A percentile compares a stretch with the other conserved stretches of the same genome.
Conservation (phyloP, 2,888 invertebrate genomes). For the Pheosia gnoma region DNA sequence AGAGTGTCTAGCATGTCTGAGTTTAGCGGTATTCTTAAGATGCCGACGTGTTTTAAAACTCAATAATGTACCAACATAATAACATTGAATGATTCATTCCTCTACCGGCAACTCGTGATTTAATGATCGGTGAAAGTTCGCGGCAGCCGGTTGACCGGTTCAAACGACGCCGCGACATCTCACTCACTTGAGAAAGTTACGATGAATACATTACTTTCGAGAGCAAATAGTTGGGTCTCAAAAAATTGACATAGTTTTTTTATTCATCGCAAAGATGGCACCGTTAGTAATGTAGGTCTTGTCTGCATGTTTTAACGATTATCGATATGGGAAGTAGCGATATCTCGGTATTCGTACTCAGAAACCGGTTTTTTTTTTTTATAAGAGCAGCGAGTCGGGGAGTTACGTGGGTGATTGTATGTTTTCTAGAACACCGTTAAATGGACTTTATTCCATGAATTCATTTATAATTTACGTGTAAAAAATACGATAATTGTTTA, state of each 20-base stretch:
- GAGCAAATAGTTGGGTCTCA: background rate
- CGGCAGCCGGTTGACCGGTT: constrained; percentile 11
- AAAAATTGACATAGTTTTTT: constrained; percentile 5
- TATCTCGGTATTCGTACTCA: background rate
- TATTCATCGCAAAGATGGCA: background rate
- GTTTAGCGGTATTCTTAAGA: too few species aligned
- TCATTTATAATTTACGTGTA: background rate
- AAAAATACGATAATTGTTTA: too few species aligned
- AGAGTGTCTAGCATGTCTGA: background rate
- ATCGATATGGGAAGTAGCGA: background rate
- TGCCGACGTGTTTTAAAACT: background rate
- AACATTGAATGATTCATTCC: background rate
- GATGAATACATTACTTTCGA: constrained; percentile 2
- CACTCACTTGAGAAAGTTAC: constrained; percentile 11
- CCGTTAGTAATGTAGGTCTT: background rate
- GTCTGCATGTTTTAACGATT: background rate
- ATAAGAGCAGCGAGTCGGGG: background rate
- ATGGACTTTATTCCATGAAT: background rate
- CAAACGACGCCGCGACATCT: constrained; percentile 17
- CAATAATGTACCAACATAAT: background rate
- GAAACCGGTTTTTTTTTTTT: background rate
- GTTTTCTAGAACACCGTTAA: background rate
- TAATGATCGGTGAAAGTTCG: background rate
- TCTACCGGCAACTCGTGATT: background rate
- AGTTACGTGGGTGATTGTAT: background rate